Evolutionary conservation across 2,888 invertebrate genomes (phyloP).

Genomic region (Sepioteuthis lessoniana): DNA sequence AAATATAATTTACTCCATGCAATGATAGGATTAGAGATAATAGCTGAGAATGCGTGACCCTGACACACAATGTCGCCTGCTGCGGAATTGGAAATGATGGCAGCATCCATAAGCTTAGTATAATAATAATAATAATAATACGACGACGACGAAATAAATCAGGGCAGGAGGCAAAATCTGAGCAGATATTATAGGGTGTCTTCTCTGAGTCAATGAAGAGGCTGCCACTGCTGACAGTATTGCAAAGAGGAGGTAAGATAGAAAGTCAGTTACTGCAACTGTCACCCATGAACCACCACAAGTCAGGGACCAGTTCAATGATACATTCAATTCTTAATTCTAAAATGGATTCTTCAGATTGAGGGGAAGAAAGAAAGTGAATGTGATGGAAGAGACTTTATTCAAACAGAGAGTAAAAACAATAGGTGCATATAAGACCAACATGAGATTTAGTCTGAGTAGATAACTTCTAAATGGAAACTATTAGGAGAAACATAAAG

Average conservation of each 20-base stretch:
- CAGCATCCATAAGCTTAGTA: background rate
- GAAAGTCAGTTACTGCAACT: background rate
- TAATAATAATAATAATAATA: background rate
- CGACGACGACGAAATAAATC: background rate
- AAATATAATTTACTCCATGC: background rate
- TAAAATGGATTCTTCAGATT: background rate
- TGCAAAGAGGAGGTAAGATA: background rate
- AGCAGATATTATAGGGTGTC: background rate
- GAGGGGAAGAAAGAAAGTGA: background rate
- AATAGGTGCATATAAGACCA: background rate
- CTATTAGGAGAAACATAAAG: background rate
- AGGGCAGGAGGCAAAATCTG: background rate
- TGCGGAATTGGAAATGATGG: background rate
- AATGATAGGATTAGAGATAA: background rate
- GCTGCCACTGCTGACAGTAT: no score
- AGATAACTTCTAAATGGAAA: background rate
- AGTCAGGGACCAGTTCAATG: constrained; percentile 1
- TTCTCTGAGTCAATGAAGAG: background rate
- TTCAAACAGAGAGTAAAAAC: background rate
- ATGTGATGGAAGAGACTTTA: no score
- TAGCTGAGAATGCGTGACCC: background rate
- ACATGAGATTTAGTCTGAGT: background rate
- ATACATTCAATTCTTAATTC: background rate
- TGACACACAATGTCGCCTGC: background rate
- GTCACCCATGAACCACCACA: background rate